Conservation (phyloP, 2,113 vertebrate species). For the Halichoerus grypus region DNA sequence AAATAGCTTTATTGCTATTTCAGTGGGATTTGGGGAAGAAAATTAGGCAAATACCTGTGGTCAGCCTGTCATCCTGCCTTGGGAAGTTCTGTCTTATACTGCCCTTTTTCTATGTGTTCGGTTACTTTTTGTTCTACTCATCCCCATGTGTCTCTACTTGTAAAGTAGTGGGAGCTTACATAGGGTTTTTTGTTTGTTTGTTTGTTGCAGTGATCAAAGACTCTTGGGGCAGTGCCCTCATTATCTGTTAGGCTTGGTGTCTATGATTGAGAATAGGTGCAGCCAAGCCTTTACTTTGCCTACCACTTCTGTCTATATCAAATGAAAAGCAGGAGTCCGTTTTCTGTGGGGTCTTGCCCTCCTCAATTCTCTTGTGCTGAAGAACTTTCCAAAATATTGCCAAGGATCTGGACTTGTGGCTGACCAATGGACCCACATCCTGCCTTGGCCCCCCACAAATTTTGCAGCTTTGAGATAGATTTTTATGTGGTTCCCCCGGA, state of each 20-base stretch:
- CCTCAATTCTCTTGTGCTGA: background rate
- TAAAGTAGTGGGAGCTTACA: background rate
- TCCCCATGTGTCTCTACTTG: background rate
- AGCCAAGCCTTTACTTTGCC: background rate
- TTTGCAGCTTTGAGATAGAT: constrained; percentile 25
- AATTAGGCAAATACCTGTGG: background rate
- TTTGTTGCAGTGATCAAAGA: constrained; percentile 51
- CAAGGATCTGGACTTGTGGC: constrained; percentile 61
- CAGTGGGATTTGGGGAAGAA: background rate
- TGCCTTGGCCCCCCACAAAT: background rate
- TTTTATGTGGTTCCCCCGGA: constrained; percentile 50
- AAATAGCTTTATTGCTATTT: background rate
- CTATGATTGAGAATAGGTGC: constrained; percentile 72
- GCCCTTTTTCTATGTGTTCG: background rate
- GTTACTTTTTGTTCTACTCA: background rate
- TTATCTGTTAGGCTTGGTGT: constrained; percentile 24
- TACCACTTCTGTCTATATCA: background rate
- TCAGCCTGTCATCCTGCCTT: background rate
- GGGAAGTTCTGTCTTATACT: background rate
- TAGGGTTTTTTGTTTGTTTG: background rate
- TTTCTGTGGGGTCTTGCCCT: background rate
- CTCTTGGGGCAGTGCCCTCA: constrained; percentile 38
- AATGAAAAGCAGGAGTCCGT: constrained; percentile 59
- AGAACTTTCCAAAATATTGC: constrained; percentile 13
- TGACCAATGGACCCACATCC: constrained; percentile 58